Conservation (phyloP, 2,113 vertebrate species). For the Grallaria varia region DNA sequence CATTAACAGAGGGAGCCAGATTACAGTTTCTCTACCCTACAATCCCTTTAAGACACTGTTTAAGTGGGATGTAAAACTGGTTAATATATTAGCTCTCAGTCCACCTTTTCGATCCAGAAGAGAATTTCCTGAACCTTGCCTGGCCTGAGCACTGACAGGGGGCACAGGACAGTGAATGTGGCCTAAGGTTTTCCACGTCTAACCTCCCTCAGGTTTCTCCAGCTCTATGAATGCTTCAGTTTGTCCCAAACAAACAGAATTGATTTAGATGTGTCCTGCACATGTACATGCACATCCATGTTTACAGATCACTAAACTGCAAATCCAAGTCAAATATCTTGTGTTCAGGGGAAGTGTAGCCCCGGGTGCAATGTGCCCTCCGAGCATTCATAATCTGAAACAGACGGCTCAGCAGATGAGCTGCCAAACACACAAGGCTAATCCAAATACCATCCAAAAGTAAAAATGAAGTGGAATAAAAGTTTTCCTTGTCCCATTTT, state of each 20-base stretch:
- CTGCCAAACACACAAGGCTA: conserved; percentile 30
- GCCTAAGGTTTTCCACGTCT: neutral
- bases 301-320: neutral
- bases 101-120: neutral
- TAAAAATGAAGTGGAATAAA: conserved; percentile 37
- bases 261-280: neutral
- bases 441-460: conserved; percentile 53
- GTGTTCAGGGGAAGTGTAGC: neutral
- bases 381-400: conserved; percentile 22
- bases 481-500: conserved; percentile 10
- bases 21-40: neutral
- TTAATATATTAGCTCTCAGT: neutral
- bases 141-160: neutral
- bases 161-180: neutral
- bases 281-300: neutral
- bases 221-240: neutral
- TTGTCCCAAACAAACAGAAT: neutral
- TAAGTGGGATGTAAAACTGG: neutral
- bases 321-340: conserved; percentile 23
- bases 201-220: neutral
- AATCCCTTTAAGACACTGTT: neutral
- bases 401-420: conserved; percentile 54
- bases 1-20: neutral
- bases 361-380: conserved; percentile 38
- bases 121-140: neutral